Percentiles rank a stretch among this genome's conserved stretches.
Conservation (phyloP, 2,113 vertebrate genomes). For the Hippocampus comes region DNA sequence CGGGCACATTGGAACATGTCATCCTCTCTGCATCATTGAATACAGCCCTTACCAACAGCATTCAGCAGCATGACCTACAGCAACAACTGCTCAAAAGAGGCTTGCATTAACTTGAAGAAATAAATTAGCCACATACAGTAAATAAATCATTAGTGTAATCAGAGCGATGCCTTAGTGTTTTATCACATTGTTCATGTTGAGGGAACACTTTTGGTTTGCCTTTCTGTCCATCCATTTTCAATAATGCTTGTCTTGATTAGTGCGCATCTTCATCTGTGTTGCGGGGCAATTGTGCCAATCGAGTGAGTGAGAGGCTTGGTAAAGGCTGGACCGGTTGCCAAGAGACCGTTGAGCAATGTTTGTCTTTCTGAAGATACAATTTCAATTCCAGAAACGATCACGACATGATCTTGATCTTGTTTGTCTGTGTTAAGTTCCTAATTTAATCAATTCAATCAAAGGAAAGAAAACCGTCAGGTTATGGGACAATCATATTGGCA, state of each 20-base stretch:
- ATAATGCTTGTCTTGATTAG: neutral
- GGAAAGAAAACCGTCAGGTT: neutral
- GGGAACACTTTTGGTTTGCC: constrained; percentile 27
- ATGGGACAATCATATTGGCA: neutral
- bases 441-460: neutral
- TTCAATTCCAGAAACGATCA: neutral
- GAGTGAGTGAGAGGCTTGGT: neutral
- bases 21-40: neutral
- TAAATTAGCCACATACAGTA: constrained; percentile 4
- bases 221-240: neutral
- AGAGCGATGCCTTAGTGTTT: neutral
- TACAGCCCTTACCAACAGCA: neutral
- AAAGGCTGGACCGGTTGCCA: neutral
- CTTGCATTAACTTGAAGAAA: neutral
- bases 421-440: neutral
- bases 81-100: neutral
- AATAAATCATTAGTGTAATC: neutral
- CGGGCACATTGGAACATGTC: neutral
- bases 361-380: neutral
- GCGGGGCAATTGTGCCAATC: neutral
- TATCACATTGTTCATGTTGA: constrained; percentile 15
- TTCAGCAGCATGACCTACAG: neutral
- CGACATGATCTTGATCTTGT: constrained; percentile 3
- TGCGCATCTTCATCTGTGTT: no score
- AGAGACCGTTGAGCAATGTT: neutral